Evolutionary conservation across 2,888 invertebrate genomes (phyloP).

Genomic region (Phaedon cochleariae): DNA sequence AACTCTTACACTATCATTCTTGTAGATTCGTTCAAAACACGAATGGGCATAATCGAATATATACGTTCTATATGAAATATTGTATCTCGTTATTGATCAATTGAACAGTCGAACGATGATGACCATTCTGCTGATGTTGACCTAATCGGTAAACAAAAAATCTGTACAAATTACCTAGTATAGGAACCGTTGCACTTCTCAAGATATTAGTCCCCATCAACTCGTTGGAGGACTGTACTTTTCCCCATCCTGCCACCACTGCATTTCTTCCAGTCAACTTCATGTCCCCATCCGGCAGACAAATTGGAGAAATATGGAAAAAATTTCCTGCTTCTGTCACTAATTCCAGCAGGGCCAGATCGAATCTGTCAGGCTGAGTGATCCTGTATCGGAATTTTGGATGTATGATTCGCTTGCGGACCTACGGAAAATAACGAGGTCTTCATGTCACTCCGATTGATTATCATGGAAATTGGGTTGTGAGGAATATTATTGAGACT

Average conservation of each 20-base stretch:
- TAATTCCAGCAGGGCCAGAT: slow-evolving; percentile 79
- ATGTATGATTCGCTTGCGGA: slow-evolving; percentile 79
- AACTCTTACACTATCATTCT: too few species aligned
- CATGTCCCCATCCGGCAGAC: slow-evolving; percentile 69
- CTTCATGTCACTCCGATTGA: not conserved
- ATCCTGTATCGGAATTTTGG: slow-evolving; percentile 82
- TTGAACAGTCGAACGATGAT: too few species aligned
- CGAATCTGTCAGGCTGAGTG: slow-evolving; percentile 85
- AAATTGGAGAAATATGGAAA: slow-evolving; percentile 79
- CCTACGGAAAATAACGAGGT: slow-evolving; percentile 57
- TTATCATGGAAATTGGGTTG: too few species aligned
- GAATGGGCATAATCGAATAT: too few species aligned
- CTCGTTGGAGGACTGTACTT: slow-evolving; percentile 75
- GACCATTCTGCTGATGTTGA: too few species aligned
- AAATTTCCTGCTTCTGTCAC: slow-evolving; percentile 68
- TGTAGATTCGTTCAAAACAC: too few species aligned
- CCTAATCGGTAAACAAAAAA: too few species aligned
- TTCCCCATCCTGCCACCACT: slow-evolving; percentile 86
- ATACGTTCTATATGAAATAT: too few species aligned
- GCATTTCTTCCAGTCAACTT: slow-evolving; percentile 67
- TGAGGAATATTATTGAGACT: too few species aligned
- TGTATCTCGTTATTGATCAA: too few species aligned
- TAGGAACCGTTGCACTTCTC: slow-evolving; percentile 82
- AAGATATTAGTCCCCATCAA: slow-evolving; percentile 83
- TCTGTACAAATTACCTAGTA: slow-evolving; percentile 73